phyloP scores from a whole-genome alignment of 2,113 vertebrate genomes.

The Rattus norvegicus region GRCr8 NC_086023.1:153081501-153082000 shows the following conservation, averaged over 20 bases:
- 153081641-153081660: background rate
- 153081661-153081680: background rate
- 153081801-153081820: background rate
- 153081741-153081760: background rate
- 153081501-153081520: background rate
- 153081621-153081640: background rate
- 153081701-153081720: background rate
- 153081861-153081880: background rate
- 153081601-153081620: background rate
- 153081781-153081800: background rate
- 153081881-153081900: background rate
- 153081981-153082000: conserved; percentile 70
- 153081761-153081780: background rate
- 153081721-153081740: background rate
- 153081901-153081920: conserved; percentile 9
- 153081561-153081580: background rate
- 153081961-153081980: conserved; percentile 64
- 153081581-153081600: background rate
- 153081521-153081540: background rate
- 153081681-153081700: background rate
- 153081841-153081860: background rate
- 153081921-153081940: background rate
- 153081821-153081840: background rate
- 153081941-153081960: conserved; percentile 15
- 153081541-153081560: background rate